phyloP scores from a whole-genome alignment of 2,797 vertebrate species.

The Sus cebifrons region DNA sequence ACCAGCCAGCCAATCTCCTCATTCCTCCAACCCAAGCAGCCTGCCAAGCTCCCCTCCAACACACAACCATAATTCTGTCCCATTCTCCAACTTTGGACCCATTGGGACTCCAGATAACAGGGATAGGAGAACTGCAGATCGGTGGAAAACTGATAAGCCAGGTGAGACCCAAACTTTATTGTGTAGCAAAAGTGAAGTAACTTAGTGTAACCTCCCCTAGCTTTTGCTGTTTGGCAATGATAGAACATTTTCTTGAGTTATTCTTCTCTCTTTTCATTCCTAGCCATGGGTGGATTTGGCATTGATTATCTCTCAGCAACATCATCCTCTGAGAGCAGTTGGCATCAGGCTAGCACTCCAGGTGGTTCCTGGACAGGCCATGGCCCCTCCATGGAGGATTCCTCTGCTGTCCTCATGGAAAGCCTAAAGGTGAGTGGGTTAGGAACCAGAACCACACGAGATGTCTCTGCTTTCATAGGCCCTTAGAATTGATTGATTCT shows the following conservation, averaged over 20 bases:
- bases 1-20: constrained; percentile 99
- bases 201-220: not conserved
- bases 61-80: constrained; percentile 96
- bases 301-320: constrained; percentile 96
- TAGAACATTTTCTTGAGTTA: constrained; percentile 35
- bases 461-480: not conserved
- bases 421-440: constrained; percentile 95
- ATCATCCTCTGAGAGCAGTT: constrained; percentile 95
- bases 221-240: not conserved
- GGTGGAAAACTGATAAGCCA: constrained; percentile 98
- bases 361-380: constrained; percentile 96
- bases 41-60: constrained; percentile 98
- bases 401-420: constrained; percentile 97
- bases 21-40: constrained; percentile 99
- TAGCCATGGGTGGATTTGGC: constrained; percentile 95
- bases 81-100: constrained; percentile 98
- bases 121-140: constrained; percentile 95
- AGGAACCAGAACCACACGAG: not conserved
- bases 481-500: not conserved
- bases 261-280: constrained; percentile 70
- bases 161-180: constrained; percentile 88
- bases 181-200: not conserved
- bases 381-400: constrained; percentile 96
- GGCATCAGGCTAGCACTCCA: constrained; percentile 94
- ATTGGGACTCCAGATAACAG: constrained; percentile 97